These are phyloP conservation scores for Strix aluco DNA, from an alignment of 2,113 vertebrate genomes.

Conservation along the genomic window DNA sequence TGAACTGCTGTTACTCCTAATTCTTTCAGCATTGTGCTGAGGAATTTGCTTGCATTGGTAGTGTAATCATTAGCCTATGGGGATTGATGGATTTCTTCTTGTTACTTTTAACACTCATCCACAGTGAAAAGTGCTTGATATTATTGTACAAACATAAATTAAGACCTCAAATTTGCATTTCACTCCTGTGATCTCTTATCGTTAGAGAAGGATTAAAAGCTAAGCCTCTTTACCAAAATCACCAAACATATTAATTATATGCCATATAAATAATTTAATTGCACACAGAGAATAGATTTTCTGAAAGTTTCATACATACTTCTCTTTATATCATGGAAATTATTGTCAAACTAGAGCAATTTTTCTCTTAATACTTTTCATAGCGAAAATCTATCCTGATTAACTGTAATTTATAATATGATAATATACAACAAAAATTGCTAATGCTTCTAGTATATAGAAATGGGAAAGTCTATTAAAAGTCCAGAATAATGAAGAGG, in stretches of 20 bases:
- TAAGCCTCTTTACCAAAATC: conserved; percentile 62
- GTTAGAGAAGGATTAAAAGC: conserved; percentile 58
- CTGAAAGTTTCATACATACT: conserved; percentile 7
- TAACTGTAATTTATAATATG: not conserved
- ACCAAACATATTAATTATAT: conserved; percentile 50
- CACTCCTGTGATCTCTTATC: conserved; percentile 50
- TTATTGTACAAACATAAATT: conserved; percentile 40
- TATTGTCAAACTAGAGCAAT: not conserved
- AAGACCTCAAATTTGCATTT: conserved; percentile 56
- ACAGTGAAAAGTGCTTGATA: conserved; percentile 12
- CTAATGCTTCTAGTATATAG: not conserved
- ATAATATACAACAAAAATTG: not conserved
- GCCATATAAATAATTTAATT: conserved; percentile 48
- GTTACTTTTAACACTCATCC: not conserved
- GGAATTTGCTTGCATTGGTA: conserved; percentile 34
- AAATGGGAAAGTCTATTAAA: not conserved
- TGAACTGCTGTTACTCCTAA: not conserved
- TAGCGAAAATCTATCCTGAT: not conserved
- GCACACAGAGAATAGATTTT: conserved; percentile 21
- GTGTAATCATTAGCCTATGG: not conserved
- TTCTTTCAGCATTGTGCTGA: not conserved
- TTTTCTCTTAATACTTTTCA: not conserved
- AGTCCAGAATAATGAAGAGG: not conserved
- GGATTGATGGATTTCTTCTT: not conserved
- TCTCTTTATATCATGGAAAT: not conserved